Evolutionary conservation across 2,797 vertebrate species (phyloP).

Genomic region (Rhyacichthys aspro): DNA sequence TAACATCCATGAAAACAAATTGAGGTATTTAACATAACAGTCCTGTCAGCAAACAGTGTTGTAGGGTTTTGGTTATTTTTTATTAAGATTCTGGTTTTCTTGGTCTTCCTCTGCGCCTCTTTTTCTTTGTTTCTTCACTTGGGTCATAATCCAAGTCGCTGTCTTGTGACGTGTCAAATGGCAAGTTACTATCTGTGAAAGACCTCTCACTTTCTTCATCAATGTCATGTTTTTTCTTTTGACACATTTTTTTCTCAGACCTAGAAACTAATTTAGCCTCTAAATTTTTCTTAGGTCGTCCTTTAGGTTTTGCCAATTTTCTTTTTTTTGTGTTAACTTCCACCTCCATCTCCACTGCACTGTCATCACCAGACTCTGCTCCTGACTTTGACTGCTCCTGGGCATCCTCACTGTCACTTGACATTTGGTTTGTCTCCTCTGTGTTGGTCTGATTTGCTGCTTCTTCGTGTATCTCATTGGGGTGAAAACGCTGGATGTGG

Average conservation of each 20-base stretch:
- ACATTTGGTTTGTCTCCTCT: too few relatives aligned
- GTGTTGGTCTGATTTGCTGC: too few relatives aligned
- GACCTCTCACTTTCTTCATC: conserved; percentile 16
- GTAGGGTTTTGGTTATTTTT: too few relatives aligned
- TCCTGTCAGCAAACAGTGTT: too few relatives aligned
- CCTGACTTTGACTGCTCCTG: not conserved
- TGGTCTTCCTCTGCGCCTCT: conserved; percentile 1
- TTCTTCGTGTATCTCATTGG: too few relatives aligned
- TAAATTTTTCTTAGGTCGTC: conserved; percentile 27
- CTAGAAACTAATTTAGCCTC: conserved; percentile 8
- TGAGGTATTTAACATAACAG: too few relatives aligned
- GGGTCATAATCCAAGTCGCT: too few relatives aligned
- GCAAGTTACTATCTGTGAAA: not conserved
- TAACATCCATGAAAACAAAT: too few relatives aligned
- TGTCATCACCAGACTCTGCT: too few relatives aligned
- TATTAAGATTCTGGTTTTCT: not conserved
- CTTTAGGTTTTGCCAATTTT: conserved; percentile 27
- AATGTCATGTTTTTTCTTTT: conserved; percentile 3
- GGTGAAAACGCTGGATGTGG: conserved; percentile 4
- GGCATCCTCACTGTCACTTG: not conserved
- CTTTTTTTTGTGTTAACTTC: not conserved
- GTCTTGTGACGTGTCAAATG: too few relatives aligned
- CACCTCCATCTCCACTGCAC: conserved; percentile 8
- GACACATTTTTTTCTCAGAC: not conserved
- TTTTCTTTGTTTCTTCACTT: too few relatives aligned